These are phyloP conservation scores for Cheilosia vernalis DNA, from an alignment of 2,888 invertebrate species.

Conservation along the genomic window DNA sequence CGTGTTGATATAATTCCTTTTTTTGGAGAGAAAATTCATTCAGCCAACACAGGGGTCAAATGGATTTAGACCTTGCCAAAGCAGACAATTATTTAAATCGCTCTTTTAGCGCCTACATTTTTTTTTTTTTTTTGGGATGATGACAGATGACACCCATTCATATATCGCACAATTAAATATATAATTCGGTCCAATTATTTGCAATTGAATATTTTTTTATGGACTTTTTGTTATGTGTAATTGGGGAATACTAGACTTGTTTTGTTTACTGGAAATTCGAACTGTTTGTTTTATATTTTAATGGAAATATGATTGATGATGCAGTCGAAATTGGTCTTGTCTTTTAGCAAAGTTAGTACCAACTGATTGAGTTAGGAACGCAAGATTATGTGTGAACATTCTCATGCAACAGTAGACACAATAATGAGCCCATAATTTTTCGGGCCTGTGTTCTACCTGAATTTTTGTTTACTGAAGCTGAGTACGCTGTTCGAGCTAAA, in stretches of 20 bases:
- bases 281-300: no score
- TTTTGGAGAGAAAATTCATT: conserved; percentile 41
- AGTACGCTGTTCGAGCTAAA: no score
- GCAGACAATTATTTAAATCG: conserved; percentile 58
- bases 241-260: neutral
- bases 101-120: conserved; percentile 20
- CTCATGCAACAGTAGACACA: no score
- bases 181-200: conserved; percentile 66
- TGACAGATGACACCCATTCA: conserved; percentile 61
- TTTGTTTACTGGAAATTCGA: no score
- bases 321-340: no score
- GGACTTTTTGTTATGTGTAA: neutral
- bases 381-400: no score
- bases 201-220: conserved; percentile 57
- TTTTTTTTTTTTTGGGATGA: conserved; percentile 19
- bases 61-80: conserved; percentile 59
- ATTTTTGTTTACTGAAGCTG: no score
- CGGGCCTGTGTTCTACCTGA: no score
- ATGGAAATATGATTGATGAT: no score
- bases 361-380: no score
- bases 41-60: conserved; percentile 49
- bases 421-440: no score
- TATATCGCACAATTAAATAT: conserved; percentile 45
- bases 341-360: no score
- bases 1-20: neutral